These are phyloP conservation scores for Galbula dea DNA, from an alignment of 2,113 vertebrate genomes.

Conservation along the genomic window DNA sequence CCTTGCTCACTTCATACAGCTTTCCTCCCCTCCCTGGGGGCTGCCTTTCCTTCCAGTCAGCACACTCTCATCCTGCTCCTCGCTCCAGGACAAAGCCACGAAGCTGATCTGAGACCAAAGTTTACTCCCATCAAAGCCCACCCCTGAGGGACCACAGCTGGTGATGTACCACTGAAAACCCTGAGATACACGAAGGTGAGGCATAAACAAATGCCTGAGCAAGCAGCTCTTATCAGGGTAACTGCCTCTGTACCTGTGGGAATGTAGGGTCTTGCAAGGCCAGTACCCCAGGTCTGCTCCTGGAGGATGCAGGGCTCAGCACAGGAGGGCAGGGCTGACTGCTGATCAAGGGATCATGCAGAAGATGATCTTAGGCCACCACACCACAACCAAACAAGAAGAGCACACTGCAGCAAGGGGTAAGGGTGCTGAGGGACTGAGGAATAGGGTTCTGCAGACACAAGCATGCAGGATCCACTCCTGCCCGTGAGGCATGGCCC, in stretches of 20 bases:
- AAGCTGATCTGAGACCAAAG: background rate
- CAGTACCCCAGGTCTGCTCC: background rate
- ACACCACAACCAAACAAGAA: background rate
- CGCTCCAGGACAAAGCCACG: accelerated
- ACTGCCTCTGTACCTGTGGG: background rate
- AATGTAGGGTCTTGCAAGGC: background rate
- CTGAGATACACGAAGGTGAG: conserved; percentile 28
- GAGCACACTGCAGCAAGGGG: background rate
- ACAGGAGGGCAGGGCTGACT: background rate
- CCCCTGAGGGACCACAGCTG: background rate
- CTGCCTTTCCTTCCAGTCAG: background rate
- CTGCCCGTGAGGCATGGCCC: background rate
- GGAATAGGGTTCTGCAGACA: background rate
- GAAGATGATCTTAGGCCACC: background rate
- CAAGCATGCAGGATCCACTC: background rate
- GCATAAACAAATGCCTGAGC: background rate
- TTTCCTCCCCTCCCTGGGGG: background rate
- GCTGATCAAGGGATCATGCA: background rate
- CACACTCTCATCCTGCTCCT: background rate
- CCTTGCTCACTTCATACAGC: background rate
- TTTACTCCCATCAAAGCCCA: background rate
- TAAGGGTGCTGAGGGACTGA: background rate
- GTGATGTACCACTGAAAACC: conserved; percentile 36
- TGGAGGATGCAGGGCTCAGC: background rate
- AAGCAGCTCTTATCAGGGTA: background rate